A percentile compares a stretch with the other conserved stretches of the same genome.
phyloP scores from a whole-genome alignment of 2,113 vertebrate species.

The Boulengeromyrus knoepffleri region DNA sequence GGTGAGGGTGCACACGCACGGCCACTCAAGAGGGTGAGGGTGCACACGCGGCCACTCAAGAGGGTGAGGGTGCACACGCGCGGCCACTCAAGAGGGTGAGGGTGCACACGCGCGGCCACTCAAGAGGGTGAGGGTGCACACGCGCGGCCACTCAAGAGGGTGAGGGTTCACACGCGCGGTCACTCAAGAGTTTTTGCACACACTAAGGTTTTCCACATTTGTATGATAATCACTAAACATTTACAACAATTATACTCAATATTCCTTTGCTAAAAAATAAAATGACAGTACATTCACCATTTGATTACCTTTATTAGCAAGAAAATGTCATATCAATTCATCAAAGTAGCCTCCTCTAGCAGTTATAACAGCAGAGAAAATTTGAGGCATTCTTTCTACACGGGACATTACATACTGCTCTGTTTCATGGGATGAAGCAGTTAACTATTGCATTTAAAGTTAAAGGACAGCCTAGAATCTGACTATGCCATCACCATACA shows the following conservation, averaged over 20 bases:
- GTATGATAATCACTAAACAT: not conserved
- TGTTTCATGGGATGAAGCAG: not conserved
- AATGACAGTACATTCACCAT: not conserved
- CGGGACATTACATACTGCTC: not conserved
- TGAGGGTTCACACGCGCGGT: not conserved
- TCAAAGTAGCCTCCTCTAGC: not conserved
- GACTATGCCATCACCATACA: too few relatives aligned
- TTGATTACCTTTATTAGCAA: not conserved
- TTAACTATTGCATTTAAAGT: not conserved
- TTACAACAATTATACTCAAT: not conserved
- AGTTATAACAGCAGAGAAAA: not conserved
- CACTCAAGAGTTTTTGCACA: not conserved
- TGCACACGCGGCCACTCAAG: too few relatives aligned
- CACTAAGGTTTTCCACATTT: not conserved
- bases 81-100: not conserved
- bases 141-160: too few relatives aligned
- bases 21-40: too few relatives aligned
- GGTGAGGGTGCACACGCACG: not conserved
- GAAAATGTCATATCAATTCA: not conserved
- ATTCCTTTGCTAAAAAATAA: not conserved
- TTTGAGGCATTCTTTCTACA: not conserved
- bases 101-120: not conserved
- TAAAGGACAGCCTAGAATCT: not conserved
- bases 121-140: too few relatives aligned
- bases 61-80: not conserved